A percentile compares a stretch with the other conserved stretches of the same genome.
Evolutionary conservation across 1,140 invertebrate genomes (phyloP).

Genomic region (Zaprionus ornatus): DNA sequence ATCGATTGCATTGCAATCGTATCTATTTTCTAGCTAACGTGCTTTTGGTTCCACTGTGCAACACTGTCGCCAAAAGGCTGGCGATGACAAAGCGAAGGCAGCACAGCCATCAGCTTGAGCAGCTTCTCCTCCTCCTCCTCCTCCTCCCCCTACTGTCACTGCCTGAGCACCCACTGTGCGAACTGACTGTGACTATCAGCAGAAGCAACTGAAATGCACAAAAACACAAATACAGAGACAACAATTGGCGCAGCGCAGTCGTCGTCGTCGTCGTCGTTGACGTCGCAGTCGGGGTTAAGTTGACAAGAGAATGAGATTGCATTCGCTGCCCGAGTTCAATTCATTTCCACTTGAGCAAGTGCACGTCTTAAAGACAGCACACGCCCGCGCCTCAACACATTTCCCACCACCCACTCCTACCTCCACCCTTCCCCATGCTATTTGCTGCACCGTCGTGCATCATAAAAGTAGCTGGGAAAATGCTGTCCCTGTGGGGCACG

Average conservation of each 20-base stretch:
- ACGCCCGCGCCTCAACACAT: neutral
- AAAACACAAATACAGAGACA: constrained; percentile 48
- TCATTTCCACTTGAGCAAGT: constrained; percentile 82
- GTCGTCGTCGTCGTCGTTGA: constrained; percentile 19
- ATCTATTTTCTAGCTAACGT: neutral
- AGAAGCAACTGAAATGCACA: constrained; percentile 31
- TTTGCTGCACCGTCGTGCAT: constrained; percentile 19
- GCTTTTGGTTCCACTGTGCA: constrained; percentile 34
- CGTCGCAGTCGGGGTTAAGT: constrained; percentile 72
- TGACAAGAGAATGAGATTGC: constrained; percentile 82
- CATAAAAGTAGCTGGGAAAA: constrained; percentile 74
- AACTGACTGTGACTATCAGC: neutral
- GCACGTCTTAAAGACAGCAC: constrained; percentile 68
- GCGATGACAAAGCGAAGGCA: constrained; percentile 45
- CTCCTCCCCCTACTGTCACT: neutral
- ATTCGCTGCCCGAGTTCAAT: constrained; percentile 75
- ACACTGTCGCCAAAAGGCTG: constrained; percentile 28
- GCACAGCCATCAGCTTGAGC: constrained; percentile 9
- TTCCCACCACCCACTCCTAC: neutral
- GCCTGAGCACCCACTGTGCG: neutral
- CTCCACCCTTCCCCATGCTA: neutral
- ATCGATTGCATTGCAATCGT: constrained; percentile 1
- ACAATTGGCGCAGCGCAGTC: constrained; percentile 59
- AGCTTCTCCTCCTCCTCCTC: neutral
- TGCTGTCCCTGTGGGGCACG: constrained; percentile 47